Percentiles rank a stretch among this genome's conserved stretches.
Conservation (phyloP, 2,113 vertebrate genomes). For the Caloenas nicobarica region DNA sequence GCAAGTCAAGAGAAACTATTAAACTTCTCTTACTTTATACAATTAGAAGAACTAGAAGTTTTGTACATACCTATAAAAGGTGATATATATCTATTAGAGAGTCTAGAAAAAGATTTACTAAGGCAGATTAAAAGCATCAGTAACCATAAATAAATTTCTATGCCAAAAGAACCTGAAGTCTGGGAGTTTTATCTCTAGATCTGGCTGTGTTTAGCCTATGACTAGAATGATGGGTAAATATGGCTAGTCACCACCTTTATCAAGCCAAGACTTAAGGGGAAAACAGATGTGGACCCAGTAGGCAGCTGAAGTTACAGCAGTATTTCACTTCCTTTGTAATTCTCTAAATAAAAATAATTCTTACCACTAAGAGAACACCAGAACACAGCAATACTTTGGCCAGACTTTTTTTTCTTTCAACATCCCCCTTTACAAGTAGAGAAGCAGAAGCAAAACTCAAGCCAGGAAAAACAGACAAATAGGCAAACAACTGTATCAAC, state of each 20-base stretch:
- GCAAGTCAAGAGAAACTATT: background rate
- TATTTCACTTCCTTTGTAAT: background rate
- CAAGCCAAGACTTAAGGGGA: background rate
- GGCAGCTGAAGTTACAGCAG: background rate
- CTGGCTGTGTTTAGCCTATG: background rate
- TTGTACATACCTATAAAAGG: background rate
- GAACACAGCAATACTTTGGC: background rate
- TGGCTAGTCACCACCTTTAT: background rate
- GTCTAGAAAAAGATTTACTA: conserved; percentile 1
- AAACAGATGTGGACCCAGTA: background rate
- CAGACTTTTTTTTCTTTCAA: background rate
- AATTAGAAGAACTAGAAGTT: background rate
- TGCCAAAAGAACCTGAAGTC: background rate
- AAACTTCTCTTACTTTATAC: background rate
- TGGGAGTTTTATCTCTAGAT: background rate
- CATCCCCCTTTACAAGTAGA: background rate
- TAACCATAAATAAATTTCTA: background rate
- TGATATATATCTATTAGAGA: background rate
- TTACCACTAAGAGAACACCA: background rate
- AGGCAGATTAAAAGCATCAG: conserved; percentile 24
- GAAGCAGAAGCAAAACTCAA: background rate
- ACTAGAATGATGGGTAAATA: background rate
- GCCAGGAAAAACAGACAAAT: background rate
- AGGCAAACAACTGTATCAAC: background rate
- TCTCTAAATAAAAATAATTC: background rate